These are phyloP conservation scores for Digitonthophagus gazella DNA, from an alignment of 2,888 invertebrate species.

Conservation along the genomic window DNA sequence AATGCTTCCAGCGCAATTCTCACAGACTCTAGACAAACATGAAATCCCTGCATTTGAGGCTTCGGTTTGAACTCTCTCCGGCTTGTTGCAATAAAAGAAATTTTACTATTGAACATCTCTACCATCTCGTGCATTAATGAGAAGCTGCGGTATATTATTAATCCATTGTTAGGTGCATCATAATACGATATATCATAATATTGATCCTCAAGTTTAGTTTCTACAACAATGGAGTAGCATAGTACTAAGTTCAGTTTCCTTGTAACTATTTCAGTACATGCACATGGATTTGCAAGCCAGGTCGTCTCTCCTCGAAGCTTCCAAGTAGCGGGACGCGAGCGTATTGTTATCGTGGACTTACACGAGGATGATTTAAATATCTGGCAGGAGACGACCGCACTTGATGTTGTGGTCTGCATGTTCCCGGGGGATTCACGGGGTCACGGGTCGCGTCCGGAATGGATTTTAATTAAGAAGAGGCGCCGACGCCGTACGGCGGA, in stretches of 20 bases:
- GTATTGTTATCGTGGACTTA: background rate
- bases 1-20: too few relatives aligned
- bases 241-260: background rate
- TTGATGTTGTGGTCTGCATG: background rate
- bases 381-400: background rate
- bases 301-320: background rate
- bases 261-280: background rate
- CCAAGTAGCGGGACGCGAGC: background rate
- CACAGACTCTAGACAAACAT: too few relatives aligned
- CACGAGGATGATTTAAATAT: background rate
- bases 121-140: too few relatives aligned
- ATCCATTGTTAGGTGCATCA: too few relatives aligned
- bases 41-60: too few relatives aligned
- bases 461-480: background rate
- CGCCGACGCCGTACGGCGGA: background rate
- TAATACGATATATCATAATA: too few relatives aligned
- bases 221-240: background rate
- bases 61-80: too few relatives aligned
- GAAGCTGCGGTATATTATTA: too few relatives aligned
- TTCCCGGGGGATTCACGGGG: background rate
- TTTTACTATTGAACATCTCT: too few relatives aligned
- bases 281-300: background rate
- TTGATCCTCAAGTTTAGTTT: background rate
- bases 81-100: too few relatives aligned
- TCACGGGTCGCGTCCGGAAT: background rate